Percentiles rank a stretch among this genome's conserved stretches.
Conservation (phyloP, 2,797 vertebrate genomes). For the Gephyroberyx darwinii region DNA sequence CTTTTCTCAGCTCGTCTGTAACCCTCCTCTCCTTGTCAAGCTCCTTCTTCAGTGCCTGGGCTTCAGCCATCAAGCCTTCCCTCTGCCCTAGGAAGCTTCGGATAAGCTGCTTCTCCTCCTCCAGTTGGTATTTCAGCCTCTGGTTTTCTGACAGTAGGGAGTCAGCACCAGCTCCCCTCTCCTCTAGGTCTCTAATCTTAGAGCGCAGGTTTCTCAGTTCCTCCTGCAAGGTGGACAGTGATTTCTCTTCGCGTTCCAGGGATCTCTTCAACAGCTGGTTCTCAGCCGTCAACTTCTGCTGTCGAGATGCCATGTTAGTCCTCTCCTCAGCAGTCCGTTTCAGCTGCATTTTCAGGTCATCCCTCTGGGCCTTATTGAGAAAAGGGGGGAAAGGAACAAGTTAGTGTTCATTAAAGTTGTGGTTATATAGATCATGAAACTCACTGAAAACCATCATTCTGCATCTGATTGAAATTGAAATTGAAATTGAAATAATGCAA, state of each 20-base stretch:
- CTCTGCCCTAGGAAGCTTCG: conserved; percentile 83
- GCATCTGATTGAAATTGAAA: background rate
- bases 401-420: background rate
- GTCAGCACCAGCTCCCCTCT: conserved; percentile 78
- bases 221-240: conserved; percentile 85
- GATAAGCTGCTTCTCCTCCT: conserved; percentile 85
- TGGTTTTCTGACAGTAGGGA: conserved; percentile 87
- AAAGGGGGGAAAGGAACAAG: conserved; percentile 5
- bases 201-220: conserved; percentile 86
- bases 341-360: conserved; percentile 82
- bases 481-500: background rate
- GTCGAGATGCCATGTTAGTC: conserved; percentile 79
- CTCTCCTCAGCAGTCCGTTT: conserved; percentile 80
- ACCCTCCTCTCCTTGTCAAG: conserved; percentile 85
- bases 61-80: conserved; percentile 84
- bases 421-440: background rate
- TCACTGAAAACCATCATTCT: background rate
- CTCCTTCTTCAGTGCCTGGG: conserved; percentile 84
- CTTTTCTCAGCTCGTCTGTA: conserved; percentile 82
- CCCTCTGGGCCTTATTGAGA: conserved; percentile 79
- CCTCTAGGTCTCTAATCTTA: conserved; percentile 86
- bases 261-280: conserved; percentile 87
- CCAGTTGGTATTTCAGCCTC: conserved; percentile 87
- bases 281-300: conserved; percentile 83
- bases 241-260: conserved; percentile 87